Evolutionary conservation across 2,888 invertebrate genomes (phyloP), one percentile per base, ranked within the genome.

Genomic region (Volucella zonaria): DNA sequence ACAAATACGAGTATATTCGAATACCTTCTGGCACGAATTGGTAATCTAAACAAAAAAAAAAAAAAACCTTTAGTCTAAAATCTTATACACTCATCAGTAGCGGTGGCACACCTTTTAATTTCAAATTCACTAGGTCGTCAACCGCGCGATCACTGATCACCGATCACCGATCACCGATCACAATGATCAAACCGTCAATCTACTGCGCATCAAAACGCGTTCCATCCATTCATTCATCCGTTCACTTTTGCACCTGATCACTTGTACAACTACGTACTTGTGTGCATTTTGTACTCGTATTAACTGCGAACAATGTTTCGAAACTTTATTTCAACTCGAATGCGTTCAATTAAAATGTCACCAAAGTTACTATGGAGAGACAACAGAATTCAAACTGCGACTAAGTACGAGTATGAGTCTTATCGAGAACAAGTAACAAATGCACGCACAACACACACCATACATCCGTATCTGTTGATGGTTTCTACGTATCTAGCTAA

Each of bases 311-410:
- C 6, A 49, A 68, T 42, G 61, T 73, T 14, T 73, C 40, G 52
- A 79, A 79, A 79, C 66, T 51, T 49, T 70, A 31, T 64, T 74
- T 75, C 45, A 51, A 75, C 58, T 18, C 83, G 75, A 83, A 75
- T 76, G 80, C 71, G 79, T 70, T 85, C 77, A 81, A 81, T 85
- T 80, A 77, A 76, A 74, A 76, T 85, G 76, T 80, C 76, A 66
- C 76, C 73, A 54, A 67, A 56, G 52, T 40, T 15, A 47, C 70
- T 64, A 23, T 12, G 18, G 49, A 31, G 31, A 43, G 51, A 58
- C 54, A 54, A 54, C 61, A 43, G 61, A 42, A 15, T 6, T 31
- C 1, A 31, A 31, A 6, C 31, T 31, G 6, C 31, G 31, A 58
- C 15, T 47, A 64, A 10, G 9, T 52, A 67, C 42, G 14, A n/a